Evolutionary conservation across 2,797 vertebrate genomes (phyloP), one percentile per base, ranked within the genome.

Genomic region (Pelodytes ibericus): DNA sequence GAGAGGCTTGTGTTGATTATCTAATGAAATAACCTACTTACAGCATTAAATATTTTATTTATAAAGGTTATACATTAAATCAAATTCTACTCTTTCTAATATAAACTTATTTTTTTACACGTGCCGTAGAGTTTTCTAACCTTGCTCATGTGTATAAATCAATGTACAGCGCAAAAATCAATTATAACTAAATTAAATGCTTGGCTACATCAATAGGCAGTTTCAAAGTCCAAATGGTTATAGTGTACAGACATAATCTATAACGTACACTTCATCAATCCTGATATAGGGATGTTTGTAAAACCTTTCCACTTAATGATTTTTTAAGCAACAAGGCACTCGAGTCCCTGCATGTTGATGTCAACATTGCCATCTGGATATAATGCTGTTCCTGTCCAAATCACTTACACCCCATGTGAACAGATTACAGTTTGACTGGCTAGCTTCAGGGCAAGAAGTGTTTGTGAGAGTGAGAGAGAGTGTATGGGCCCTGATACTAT

Each of bases 121-220:
- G 36, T 47, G 11, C 11, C 11, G 18, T 1, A 13, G 24, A 66
- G 26, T 26, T 29, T 41, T 30, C 62, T 74, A 74, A 74, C 71
- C 61, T 66, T 75, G 41, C 29, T 29, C 20, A 13, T 5, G 6
- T 24, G 30, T 69, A 36, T 22, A 60, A 53, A 62, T 75, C 44
- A 24, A 75, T 69, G 25, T 62, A 29, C 22, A 69, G 24, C 29
- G 20, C 62, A 49, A 58, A n/a, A 77, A 71, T 77, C 68, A 77
- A 72, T 59, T 65, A 33, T 29, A 71, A 16, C 61, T 64, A 77
- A 77, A 71, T 71, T 71, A 71, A 59, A 72, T 77, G 60, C 22
- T 29, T 49, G 33, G 16, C 16, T 49, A 10, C 16, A 53, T 64
- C 60, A 77, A 77, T 71, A 71, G 16, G 26, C 18, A 27, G 24